phyloP scores from a whole-genome alignment of 2,113 vertebrate genomes.

The Chaetorhynchus papuensis region DNA sequence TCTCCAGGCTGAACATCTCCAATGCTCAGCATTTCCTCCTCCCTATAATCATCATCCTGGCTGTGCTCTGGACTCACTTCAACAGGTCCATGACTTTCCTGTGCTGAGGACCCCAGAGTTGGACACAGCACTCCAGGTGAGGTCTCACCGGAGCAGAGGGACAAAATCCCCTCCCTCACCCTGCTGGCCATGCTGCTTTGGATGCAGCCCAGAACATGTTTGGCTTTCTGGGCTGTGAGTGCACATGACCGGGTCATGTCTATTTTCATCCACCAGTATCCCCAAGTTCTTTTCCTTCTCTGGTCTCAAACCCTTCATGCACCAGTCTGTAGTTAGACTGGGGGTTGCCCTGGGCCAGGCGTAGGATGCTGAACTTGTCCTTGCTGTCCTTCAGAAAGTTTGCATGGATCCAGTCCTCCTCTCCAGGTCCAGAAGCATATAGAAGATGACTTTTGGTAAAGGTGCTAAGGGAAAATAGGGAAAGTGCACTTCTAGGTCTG shows the following conservation, averaged over 20 bases:
- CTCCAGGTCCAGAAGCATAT: background rate
- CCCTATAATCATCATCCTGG: fast-evolving
- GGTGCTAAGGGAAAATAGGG: background rate
- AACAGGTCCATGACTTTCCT: background rate
- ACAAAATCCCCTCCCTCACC: background rate
- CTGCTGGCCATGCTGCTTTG: fast-evolving
- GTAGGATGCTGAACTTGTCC: background rate
- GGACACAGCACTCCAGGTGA: fast-evolving
- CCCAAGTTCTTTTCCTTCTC: background rate
- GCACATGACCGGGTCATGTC: fast-evolving
- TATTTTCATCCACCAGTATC: background rate
- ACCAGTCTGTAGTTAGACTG: background rate
- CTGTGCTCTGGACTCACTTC: background rate
- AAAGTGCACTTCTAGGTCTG: background rate
- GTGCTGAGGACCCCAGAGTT: background rate
- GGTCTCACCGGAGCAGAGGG: background rate
- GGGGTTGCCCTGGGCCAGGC: background rate
- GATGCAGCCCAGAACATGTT: background rate
- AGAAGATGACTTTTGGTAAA: background rate
- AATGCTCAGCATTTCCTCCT: background rate
- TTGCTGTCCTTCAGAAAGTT: background rate
- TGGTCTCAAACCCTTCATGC: background rate
- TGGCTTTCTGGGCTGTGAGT: background rate
- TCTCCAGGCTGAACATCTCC: background rate
- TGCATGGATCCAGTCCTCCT: background rate